Percentiles rank a stretch among this genome's conserved stretches.
phyloP scores from a whole-genome alignment of 2,888 invertebrate genomes.

The Calameuta idolon region DNA sequence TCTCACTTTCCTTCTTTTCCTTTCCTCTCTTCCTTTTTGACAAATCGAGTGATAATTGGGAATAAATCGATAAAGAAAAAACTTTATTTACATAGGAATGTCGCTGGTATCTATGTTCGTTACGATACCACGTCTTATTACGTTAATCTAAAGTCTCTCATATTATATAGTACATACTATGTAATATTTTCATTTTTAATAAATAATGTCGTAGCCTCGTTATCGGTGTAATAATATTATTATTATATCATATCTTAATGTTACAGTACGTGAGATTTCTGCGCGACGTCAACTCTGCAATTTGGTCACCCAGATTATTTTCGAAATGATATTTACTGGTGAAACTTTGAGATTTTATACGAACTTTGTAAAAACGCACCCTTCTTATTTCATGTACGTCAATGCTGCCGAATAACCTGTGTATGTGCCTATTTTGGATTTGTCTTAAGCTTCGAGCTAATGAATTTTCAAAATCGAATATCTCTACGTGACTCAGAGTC shows the following conservation, averaged over 20 bases:
- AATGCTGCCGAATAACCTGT: background rate
- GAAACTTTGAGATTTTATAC: background rate
- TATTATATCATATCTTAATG: conserved; percentile 1
- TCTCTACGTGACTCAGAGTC: background rate
- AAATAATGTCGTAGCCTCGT: conserved; percentile 8
- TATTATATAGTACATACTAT: conserved; percentile 24
- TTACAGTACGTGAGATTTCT: conserved; percentile 7
- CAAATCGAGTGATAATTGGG: background rate
- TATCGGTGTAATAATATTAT: background rate
- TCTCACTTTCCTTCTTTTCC: background rate
- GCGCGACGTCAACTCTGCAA: background rate
- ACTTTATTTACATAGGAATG: conserved; percentile 46
- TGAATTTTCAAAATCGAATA: background rate
- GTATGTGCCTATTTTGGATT: background rate
- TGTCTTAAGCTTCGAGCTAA: background rate
- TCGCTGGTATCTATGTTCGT: conserved; percentile 28
- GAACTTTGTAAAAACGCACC: background rate
- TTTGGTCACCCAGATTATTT: background rate
- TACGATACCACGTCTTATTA: conserved; percentile 25
- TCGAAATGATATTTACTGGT: background rate
- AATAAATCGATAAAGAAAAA: conserved; percentile 14
- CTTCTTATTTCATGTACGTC: background rate
- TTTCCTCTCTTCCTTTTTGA: background rate
- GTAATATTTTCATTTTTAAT: conserved; percentile 6
- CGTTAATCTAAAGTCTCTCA: conserved; percentile 32